Evolutionary conservation across 2,113 vertebrate species (phyloP).

Genomic region (Ophiodon elongatus): DNA sequence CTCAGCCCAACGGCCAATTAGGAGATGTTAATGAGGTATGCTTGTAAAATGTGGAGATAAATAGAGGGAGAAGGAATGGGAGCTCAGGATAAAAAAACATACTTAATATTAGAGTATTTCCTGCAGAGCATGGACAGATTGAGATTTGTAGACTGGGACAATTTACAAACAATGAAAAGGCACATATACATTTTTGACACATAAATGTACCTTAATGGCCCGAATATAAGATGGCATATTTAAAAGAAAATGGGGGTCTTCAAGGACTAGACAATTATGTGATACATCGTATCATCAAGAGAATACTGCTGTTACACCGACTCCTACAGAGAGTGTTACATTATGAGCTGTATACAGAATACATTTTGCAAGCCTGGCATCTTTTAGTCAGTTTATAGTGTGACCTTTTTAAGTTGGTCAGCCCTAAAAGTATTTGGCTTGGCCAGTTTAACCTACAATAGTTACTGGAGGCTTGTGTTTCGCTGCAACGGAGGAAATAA

Average conservation of each 20-base stretch:
- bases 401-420: not conserved
- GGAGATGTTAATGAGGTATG: conserved; percentile 76
- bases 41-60: conserved; percentile 53
- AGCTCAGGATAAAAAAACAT: conserved; percentile 1
- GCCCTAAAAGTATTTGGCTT: too few relatives aligned
- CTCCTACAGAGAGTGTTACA: not conserved
- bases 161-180: not conserved
- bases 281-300: not conserved
- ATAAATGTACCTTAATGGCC: not conserved
- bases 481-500: too few relatives aligned
- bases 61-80: conserved; percentile 33
- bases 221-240: not conserved
- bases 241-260: not conserved
- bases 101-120: not conserved
- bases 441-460: not conserved
- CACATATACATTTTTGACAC: not conserved
- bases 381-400: not conserved
- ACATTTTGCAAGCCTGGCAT: not conserved
- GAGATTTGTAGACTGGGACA: not conserved
- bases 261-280: not conserved
- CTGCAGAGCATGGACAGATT: not conserved
- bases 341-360: not conserved
- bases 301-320: not conserved
- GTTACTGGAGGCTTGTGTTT: not conserved
- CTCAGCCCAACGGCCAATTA: conserved; percentile 83